Evolutionary conservation across 2,113 vertebrate species (phyloP).

Genomic region (Ardeotis arabs): DNA sequence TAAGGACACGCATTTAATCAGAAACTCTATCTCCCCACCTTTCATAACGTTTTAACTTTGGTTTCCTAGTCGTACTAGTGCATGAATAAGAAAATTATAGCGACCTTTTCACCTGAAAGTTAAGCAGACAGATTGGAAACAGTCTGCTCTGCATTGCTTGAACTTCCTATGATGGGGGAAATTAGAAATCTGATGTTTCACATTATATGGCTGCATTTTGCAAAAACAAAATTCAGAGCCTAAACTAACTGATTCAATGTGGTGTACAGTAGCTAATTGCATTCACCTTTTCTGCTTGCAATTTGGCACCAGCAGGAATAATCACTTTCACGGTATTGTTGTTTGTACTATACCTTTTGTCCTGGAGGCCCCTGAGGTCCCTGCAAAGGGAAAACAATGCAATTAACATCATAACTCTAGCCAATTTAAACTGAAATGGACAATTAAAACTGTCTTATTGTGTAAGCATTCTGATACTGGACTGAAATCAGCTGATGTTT

Average conservation of each 20-base stretch:
- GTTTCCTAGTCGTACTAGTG: conserved; percentile 9
- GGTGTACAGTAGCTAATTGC: conserved; percentile 60
- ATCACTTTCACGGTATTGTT: conserved; percentile 57
- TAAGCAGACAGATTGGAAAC: conserved; percentile 64
- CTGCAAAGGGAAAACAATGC: conserved; percentile 80
- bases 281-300: conserved; percentile 15
- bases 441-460: conserved; percentile 56
- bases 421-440: conserved; percentile 66
- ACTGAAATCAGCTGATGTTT: conserved; percentile 50
- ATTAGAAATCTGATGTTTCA: conserved; percentile 58
- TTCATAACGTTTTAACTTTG: conserved; percentile 40
- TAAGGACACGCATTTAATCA: conserved; percentile 46
- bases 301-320: conserved; percentile 23
- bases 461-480: conserved; percentile 41
- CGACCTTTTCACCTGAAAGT: conserved; percentile 61
- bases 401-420: conserved; percentile 74
- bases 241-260: conserved; percentile 7
- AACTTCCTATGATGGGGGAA: conserved; percentile 36
- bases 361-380: conserved; percentile 92
- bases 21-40: conserved; percentile 52
- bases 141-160: conserved; percentile 23
- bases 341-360: conserved; percentile 85
- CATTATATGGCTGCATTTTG: conserved; percentile 26
- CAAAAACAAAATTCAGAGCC: conserved; percentile 45
- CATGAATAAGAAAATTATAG: conserved; percentile 60